Conservation (phyloP, 1,140 invertebrate genomes). For the Sycophila sp. region DNA sequence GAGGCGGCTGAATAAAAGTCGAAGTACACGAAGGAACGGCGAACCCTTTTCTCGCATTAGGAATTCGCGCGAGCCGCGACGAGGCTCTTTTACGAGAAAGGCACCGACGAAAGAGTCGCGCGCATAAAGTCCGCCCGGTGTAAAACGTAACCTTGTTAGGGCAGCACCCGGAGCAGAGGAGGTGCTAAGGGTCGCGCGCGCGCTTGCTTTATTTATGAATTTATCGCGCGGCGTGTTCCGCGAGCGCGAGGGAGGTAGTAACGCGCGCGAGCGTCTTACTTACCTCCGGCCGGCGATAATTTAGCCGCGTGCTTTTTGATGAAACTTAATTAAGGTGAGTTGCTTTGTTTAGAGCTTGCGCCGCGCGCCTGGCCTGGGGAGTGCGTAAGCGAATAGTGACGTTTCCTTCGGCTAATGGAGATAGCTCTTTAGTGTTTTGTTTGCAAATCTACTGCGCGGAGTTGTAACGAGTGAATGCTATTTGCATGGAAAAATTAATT, state of each 20-base stretch:
- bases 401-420: conserved; percentile 11
- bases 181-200: conserved; percentile 31
- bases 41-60: too few species aligned
- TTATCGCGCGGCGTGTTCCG: conserved; percentile 46
- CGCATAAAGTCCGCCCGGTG: conserved; percentile 48
- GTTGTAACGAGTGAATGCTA: too few species aligned
- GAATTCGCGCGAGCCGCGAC: neutral
- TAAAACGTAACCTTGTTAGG: conserved; percentile 60
- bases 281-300: conserved; percentile 2
- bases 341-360: neutral
- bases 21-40: conserved; percentile 1
- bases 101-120: conserved; percentile 25
- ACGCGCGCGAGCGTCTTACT: neutral
- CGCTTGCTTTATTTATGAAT: conserved; percentile 58
- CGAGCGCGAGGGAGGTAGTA: conserved; percentile 25
- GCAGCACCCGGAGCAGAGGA: conserved; percentile 17
- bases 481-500: too few species aligned
- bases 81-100: conserved; percentile 13
- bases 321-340: conserved; percentile 27
- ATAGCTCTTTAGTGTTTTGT: too few species aligned
- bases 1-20: conserved; percentile 10
- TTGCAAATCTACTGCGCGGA: too few species aligned
- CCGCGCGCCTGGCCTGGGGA: neutral
- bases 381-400: neutral
- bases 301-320: conserved; percentile 20